A percentile compares a stretch with the other conserved stretches of the same genome.
Conservation (phyloP, 2,113 vertebrate genomes). For the Halichoerus grypus region DNA sequence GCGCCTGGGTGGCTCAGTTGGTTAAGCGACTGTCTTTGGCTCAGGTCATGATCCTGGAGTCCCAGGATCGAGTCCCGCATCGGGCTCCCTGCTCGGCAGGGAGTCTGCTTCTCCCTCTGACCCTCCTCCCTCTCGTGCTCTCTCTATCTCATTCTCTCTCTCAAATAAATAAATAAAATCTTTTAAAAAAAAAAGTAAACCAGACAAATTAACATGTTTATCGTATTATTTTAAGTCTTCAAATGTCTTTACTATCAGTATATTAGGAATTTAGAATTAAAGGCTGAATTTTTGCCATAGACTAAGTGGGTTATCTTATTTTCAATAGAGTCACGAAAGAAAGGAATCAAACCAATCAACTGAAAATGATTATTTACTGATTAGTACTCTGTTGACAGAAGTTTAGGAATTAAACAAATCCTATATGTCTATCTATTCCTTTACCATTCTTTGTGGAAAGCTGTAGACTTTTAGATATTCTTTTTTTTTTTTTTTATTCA, state of each 20-base stretch:
- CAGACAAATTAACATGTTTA: background rate
- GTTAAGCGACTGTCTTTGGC: too few relatives aligned
- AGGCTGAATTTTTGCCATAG: background rate
- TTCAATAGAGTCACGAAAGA: background rate
- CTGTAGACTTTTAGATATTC: background rate
- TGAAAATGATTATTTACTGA: background rate
- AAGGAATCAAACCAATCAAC: background rate
- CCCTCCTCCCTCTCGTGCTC: too few relatives aligned
- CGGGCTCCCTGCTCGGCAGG: too few relatives aligned
- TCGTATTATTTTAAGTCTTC: background rate
- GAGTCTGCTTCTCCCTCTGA: too few relatives aligned
- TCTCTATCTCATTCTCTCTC: too few relatives aligned
- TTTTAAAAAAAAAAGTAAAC: background rate
- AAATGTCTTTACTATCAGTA: background rate
- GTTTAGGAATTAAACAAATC: background rate
- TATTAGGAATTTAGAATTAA: background rate
- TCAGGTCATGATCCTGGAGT: too few relatives aligned
- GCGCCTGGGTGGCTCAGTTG: too few relatives aligned
- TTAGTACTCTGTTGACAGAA: background rate
- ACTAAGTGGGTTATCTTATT: background rate
- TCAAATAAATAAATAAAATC: too few relatives aligned
- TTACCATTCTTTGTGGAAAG: background rate
- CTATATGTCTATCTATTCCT: background rate
- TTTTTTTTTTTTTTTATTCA: background rate
- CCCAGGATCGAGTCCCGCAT: too few relatives aligned